phyloP scores from a whole-genome alignment of 1,140 invertebrate species.

The Periplaneta americana region DNA sequence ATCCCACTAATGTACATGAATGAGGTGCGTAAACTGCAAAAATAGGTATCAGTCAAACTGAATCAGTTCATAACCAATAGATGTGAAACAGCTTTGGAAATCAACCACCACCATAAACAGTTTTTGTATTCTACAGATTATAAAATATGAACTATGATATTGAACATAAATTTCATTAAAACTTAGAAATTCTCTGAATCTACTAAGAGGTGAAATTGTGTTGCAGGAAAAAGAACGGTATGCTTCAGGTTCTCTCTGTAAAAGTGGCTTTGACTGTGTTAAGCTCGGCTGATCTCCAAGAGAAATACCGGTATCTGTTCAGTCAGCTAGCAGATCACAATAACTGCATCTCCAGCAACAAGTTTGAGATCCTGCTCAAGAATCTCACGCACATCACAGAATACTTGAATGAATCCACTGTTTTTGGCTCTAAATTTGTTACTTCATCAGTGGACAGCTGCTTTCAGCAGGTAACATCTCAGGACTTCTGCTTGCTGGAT shows the following conservation, averaged over 20 bases:
- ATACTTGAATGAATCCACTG: constrained; percentile 48
- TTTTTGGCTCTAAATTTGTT: constrained; percentile 45
- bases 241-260: constrained; percentile 46
- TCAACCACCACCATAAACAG: too few species aligned
- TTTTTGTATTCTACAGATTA: too few species aligned
- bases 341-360: constrained; percentile 51
- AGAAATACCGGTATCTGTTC: constrained; percentile 59
- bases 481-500: background rate
- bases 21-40: too few species aligned
- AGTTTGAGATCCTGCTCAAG: constrained; percentile 47
- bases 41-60: too few species aligned
- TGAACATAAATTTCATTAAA: too few species aligned
- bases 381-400: constrained; percentile 46
- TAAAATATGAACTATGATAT: too few species aligned
- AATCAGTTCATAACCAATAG: too few species aligned
- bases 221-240: constrained; percentile 34
- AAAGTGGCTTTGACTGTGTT: constrained; percentile 56
- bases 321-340: constrained; percentile 58
- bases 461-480: constrained; percentile 49
- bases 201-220: background rate
- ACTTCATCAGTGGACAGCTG: constrained; percentile 52
- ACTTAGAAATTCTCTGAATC: too few species aligned
- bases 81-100: too few species aligned
- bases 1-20: too few species aligned
- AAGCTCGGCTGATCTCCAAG: constrained; percentile 48